Percentiles rank a stretch among this genome's conserved stretches.
These are phyloP conservation scores for Reticulitermes speratus DNA, from an alignment of 1,140 invertebrate species.

Conservation along the genomic window DNA sequence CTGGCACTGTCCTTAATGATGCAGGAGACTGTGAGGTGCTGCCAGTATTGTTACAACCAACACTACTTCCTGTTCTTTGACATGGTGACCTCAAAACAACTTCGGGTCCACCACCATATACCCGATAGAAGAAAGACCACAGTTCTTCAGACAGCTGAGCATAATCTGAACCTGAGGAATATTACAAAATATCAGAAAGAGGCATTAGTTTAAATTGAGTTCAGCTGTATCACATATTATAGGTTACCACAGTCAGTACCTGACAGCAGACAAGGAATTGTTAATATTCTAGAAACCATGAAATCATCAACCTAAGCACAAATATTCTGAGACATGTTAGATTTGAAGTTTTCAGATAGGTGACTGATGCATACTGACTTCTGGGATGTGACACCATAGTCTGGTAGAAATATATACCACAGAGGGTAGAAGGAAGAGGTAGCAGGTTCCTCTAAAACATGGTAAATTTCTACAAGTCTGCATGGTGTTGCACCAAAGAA, in stretches of 20 bases:
- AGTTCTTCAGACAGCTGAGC: constrained; percentile 79
- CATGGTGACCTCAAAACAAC: constrained; percentile 52
- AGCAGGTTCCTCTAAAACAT: too few relatives aligned
- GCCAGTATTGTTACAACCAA: background rate
- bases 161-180: constrained; percentile 70
- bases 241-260: background rate
- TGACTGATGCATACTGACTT: too few relatives aligned
- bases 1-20: background rate
- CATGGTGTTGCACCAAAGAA: too few relatives aligned
- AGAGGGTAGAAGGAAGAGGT: too few relatives aligned
- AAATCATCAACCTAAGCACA: too few relatives aligned
- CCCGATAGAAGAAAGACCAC: constrained; percentile 80
- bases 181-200: background rate
- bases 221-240: too few relatives aligned
- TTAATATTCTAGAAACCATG: background rate
- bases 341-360: too few relatives aligned
- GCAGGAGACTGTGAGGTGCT: background rate
- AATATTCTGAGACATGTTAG: too few relatives aligned
- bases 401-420: too few relatives aligned
- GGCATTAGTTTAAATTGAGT: background rate
- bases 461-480: too few relatives aligned
- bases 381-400: too few relatives aligned
- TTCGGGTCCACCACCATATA: constrained; percentile 87
- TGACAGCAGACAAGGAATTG: background rate
- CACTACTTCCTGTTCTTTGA: background rate